Percentiles rank a stretch among this genome's conserved stretches.
phyloP scores from a whole-genome alignment of 1,140 invertebrate species.

The Dreissena rostriformis region DNA sequence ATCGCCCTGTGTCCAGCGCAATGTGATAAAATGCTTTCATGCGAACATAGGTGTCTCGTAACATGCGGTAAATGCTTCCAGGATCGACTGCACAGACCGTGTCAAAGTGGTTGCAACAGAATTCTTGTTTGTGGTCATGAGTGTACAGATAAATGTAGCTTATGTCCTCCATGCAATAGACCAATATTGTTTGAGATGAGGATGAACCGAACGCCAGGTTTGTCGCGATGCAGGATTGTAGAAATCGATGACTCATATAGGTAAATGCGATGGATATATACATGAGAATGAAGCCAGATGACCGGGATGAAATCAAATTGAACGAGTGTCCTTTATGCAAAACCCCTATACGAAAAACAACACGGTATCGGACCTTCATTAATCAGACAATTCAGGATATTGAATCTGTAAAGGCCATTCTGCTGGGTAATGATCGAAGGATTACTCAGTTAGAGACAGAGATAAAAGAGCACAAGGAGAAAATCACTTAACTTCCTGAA shows the following conservation, averaged over 20 bases:
- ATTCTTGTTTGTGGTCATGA: constrained; percentile 80
- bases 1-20: constrained; percentile 60
- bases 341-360: constrained; percentile 84
- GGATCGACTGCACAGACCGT: constrained; percentile 84
- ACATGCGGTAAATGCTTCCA: constrained; percentile 82
- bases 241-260: constrained; percentile 65
- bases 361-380: constrained; percentile 84
- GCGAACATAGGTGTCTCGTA: constrained; percentile 70
- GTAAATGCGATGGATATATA: constrained; percentile 75
- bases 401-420: constrained; percentile 82
- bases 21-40: constrained; percentile 59
- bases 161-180: constrained; percentile 85
- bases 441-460: not conserved
- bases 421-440: constrained; percentile 62
- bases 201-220: constrained; percentile 75
- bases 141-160: constrained; percentile 70
- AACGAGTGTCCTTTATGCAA: constrained; percentile 86
- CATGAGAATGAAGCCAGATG: constrained; percentile 79
- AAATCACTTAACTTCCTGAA: not conserved
- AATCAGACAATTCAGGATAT: constrained; percentile 84
- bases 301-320: constrained; percentile 80
- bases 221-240: constrained; percentile 68
- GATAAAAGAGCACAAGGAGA: constrained; percentile 19
- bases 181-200: constrained; percentile 83
- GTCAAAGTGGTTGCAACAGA: constrained; percentile 72